Conservation (phyloP, 2,113 vertebrate genomes). For the Verasper variegatus region DNA sequence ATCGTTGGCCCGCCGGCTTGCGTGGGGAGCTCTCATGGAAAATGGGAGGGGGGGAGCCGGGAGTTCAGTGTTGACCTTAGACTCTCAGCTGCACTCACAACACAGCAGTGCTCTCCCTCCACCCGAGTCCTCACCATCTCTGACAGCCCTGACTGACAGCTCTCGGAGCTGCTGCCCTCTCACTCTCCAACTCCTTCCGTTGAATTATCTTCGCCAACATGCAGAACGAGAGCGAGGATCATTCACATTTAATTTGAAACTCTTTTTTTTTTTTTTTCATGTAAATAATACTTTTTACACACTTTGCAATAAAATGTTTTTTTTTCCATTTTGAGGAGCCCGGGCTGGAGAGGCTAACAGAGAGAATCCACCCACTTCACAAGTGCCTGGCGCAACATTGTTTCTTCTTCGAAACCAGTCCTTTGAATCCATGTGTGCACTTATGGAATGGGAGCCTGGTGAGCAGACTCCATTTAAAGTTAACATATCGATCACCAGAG, state of each 20-base stretch:
- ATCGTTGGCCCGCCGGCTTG: slow-evolving; percentile 67
- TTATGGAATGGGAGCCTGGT: slow-evolving; percentile 53
- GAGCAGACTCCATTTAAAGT: slow-evolving; percentile 66
- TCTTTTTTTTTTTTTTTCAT: background rate
- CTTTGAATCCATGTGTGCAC: slow-evolving; percentile 50
- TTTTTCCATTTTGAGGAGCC: slow-evolving; percentile 5
- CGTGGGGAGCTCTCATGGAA: slow-evolving; percentile 70
- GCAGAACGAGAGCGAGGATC: background rate
- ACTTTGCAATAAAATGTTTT: background rate
- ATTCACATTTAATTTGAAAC: slow-evolving; percentile 14
- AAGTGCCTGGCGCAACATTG: slow-evolving; percentile 24
- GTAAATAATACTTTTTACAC: background rate
- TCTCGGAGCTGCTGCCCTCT: slow-evolving; percentile 36
- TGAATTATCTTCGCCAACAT: slow-evolving; percentile 16
- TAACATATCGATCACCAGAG: slow-evolving; percentile 71
- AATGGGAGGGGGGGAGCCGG: slow-evolving; percentile 46
- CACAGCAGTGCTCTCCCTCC: slow-evolving; percentile 36
- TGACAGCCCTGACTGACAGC: slow-evolving; percentile 62
- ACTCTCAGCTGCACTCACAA: slow-evolving; percentile 54
- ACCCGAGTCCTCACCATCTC: slow-evolving; percentile 26
- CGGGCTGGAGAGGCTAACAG: slow-evolving; percentile 7
- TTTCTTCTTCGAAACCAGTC: slow-evolving; percentile 36
- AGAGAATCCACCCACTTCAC: slow-evolving; percentile 26
- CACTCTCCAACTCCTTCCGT: slow-evolving; percentile 24
- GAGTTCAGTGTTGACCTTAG: slow-evolving; percentile 80